Base-by-base conservation (phyloP, 2,113 vertebrate species). In the Menidia beryllina region DNA sequence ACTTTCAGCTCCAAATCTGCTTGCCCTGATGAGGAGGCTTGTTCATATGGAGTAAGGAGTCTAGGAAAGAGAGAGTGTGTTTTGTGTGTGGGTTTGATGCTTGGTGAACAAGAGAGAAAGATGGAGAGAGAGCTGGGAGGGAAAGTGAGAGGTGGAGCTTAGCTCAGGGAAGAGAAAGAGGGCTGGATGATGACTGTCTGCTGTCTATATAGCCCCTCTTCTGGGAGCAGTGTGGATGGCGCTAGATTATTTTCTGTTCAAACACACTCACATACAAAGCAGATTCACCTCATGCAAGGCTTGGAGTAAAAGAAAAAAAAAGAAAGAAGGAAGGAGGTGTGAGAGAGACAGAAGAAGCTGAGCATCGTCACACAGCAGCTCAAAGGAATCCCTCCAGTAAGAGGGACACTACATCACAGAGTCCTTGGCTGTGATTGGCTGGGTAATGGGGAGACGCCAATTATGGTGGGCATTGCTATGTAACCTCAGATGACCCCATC, bases 361-460 rank as follows among this genome's bases (percentile, higher is more conserved):
- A 90, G 90, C 93, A 87, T 91, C 92, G 89, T 93, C 94, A 95
- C 91, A 79, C 93, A 79, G 94, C 93, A 91, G 92, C 94, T 94
- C 90, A 94, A 89, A 92, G 95, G 96, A 96, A 95, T 96, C 95
- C 95, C 95, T 96, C 94, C 95, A 93, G 94, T 89, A 91, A 95
- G 91, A 92, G 90, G 79, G 89, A 84, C 88, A 81, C 91, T 89
- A 89, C 93, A 94, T 92, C 93, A 92, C 79, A 41, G 73, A 89
- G 92, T 84, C 84, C 92, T 91, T 63, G 62, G 62, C 90, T 68
- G 67, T 91, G 94, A 97, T 98, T 97, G 96, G 96, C 62, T 86
- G 85, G 34, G 58, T 50, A 64, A 72, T 50, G 87, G 84, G 84
- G 91, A 89, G 89, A 90, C 84, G 77, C 57, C 77, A 55, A 71